Evolutionary conservation across 2,113 vertebrate genomes (phyloP).

Genomic region (Passer montanus): DNA sequence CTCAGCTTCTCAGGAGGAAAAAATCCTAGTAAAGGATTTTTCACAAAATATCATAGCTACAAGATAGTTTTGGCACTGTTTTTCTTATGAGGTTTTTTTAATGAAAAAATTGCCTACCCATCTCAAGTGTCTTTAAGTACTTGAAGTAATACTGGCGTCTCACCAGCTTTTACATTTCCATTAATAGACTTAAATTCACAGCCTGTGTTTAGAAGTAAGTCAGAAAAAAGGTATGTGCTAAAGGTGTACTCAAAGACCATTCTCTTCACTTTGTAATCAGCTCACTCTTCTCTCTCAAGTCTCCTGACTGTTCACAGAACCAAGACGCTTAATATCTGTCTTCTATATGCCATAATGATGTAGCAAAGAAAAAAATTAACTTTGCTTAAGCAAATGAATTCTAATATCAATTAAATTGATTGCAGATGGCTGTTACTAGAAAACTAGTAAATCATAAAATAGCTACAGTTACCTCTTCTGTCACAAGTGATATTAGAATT

Average conservation of each 20-base stretch:
- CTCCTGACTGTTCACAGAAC: neutral
- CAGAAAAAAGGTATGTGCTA: neutral
- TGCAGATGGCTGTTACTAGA: neutral
- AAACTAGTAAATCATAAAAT: neutral
- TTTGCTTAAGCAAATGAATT: neutral
- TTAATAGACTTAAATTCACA: neutral
- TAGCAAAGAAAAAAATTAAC: neutral
- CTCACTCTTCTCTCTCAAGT: neutral
- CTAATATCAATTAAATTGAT: neutral
- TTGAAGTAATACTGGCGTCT: neutral
- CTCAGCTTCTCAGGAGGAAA: too few relatives aligned
- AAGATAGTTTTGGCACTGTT: neutral
- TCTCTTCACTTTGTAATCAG: neutral
- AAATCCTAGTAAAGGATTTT: too few relatives aligned
- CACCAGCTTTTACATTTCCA: neutral
- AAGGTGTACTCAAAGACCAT: neutral
- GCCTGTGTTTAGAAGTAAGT: neutral
- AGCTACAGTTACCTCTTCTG: neutral
- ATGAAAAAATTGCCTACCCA: neutral
- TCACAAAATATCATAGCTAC: too few relatives aligned
- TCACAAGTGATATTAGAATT: neutral
- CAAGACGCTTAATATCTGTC: neutral
- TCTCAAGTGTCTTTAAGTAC: neutral
- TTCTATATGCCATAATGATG: neutral
- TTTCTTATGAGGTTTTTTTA: neutral